phyloP scores from a whole-genome alignment of 2,113 vertebrate genomes.

The Microcebus jonahi region DNA sequence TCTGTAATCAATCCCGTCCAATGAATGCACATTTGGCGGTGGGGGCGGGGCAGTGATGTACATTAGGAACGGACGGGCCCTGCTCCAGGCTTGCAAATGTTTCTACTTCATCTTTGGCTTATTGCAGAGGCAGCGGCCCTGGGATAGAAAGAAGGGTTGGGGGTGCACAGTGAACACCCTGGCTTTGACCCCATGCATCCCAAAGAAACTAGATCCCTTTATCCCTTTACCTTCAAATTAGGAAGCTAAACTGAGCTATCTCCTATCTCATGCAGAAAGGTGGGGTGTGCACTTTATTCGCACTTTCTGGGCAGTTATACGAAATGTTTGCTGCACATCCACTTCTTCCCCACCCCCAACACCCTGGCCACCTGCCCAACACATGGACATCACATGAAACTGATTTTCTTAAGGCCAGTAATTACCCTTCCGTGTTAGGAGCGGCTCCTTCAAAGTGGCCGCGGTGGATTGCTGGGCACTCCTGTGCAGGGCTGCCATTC shows the following conservation, averaged over 20 bases:
- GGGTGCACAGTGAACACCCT: background rate
- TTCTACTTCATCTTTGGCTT: too few relatives aligned
- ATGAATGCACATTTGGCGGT: background rate
- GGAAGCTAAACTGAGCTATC: slow-evolving; percentile 50
- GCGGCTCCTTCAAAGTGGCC: background rate
- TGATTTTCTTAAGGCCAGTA: background rate
- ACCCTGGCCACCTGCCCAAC: background rate
- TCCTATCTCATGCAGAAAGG: slow-evolving; percentile 54
- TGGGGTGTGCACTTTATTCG: background rate
- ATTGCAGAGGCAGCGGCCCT: background rate
- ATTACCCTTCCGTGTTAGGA: background rate
- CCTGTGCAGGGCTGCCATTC: background rate
- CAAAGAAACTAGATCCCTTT: slow-evolving; percentile 44
- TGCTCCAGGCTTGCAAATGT: too few relatives aligned
- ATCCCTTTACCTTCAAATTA: slow-evolving; percentile 56
- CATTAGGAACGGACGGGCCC: background rate
- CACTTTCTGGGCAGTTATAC: slow-evolving; percentile 23
- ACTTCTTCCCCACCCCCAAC: background rate
- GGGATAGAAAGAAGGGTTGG: background rate
- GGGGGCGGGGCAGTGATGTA: rapidly evolving
- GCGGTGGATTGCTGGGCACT: rapidly evolving
- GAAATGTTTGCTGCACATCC: slow-evolving; percentile 24
- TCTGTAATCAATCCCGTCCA: background rate
- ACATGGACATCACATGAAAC: background rate
- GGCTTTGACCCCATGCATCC: background rate